Evolutionary conservation across 1,140 invertebrate species (phyloP).

Genomic region (Triops cancriformis): DNA sequence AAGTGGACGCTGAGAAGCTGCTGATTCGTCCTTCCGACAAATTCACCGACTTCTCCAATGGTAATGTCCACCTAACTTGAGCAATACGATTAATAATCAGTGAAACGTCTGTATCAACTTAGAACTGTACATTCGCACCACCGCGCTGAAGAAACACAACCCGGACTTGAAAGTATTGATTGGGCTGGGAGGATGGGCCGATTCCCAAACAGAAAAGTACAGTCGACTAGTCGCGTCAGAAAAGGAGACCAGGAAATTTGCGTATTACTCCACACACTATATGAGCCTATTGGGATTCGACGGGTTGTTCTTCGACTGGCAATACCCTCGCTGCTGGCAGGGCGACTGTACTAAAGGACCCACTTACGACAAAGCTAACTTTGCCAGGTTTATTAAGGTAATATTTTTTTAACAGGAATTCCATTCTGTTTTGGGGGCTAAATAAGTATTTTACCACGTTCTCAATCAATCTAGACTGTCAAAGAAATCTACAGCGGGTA

Average conservation of each 20-base stretch:
- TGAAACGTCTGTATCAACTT: slow-evolving; percentile 43
- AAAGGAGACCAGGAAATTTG: slow-evolving; percentile 54
- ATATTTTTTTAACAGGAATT: slow-evolving; percentile 1
- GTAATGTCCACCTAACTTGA: slow-evolving; percentile 46
- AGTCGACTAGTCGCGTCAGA: slow-evolving; percentile 59
- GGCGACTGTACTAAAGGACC: slow-evolving; percentile 75
- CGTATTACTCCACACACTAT: slow-evolving; percentile 53
- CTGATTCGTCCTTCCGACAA: slow-evolving; percentile 68
- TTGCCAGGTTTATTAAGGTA: slow-evolving; percentile 62
- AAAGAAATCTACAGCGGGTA: slow-evolving; percentile 59
- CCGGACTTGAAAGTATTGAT: slow-evolving; percentile 52
- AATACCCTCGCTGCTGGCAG: slow-evolving; percentile 85
- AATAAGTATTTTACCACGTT: neutral
- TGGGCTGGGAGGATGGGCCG: slow-evolving; percentile 82
- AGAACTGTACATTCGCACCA: slow-evolving; percentile 43
- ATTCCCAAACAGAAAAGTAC: slow-evolving; percentile 74
- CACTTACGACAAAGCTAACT: slow-evolving; percentile 63
- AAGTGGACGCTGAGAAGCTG: slow-evolving; percentile 64
- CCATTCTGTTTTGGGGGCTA: neutral
- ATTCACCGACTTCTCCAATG: slow-evolving; percentile 75
- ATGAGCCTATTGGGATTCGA: slow-evolving; percentile 63
- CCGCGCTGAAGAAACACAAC: slow-evolving; percentile 42
- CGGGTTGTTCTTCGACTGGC: slow-evolving; percentile 81
- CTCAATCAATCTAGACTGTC: slow-evolving; percentile 53
- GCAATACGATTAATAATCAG: neutral